These are phyloP conservation scores for Trissonchulus sp. DNA, from an alignment of 2,888 invertebrate genomes.

Conservation along the genomic window DNA sequence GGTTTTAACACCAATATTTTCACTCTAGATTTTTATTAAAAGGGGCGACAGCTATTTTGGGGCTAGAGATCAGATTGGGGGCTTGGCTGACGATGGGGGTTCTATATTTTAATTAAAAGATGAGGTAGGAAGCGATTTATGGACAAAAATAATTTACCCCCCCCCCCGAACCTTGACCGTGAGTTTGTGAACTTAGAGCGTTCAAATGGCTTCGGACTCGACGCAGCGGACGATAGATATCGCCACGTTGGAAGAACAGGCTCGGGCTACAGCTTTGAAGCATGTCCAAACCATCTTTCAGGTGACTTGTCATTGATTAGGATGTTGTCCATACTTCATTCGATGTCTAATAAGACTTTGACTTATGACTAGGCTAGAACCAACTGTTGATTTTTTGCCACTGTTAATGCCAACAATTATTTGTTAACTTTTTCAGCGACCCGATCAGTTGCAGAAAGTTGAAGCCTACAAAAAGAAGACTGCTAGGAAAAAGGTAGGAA, in stretches of 20 bases:
- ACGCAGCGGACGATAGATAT: constrained; percentile 23
- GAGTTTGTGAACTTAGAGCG: no score
- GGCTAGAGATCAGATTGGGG: no score
- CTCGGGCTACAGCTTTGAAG: constrained; percentile 40
- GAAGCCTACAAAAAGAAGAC: constrained; percentile 57
- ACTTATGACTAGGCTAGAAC: background rate
- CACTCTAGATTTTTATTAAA: no score
- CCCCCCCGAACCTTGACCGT: no score
- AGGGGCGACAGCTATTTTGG: no score
- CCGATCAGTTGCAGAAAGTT: constrained; percentile 85
- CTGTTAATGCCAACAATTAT: background rate
- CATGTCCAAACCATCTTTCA: constrained; percentile 42
- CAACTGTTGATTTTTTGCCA: background rate
- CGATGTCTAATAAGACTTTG: background rate
- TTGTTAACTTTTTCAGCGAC: constrained; percentile 53
- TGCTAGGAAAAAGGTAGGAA: constrained; percentile 58
- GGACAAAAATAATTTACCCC: no score
- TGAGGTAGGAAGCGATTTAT: no score
- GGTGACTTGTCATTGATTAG: no score
- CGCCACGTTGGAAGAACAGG: constrained; percentile 37
- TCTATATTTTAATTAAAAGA: no score
- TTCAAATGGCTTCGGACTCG: no score
- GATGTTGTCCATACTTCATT: background rate
- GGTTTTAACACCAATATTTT: no score
- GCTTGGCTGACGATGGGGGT: no score